Evolutionary conservation across 1,140 invertebrate genomes (phyloP), one percentile per base, ranked within the genome.

Genomic region (Maconellicoccus hirsutus): DNA sequence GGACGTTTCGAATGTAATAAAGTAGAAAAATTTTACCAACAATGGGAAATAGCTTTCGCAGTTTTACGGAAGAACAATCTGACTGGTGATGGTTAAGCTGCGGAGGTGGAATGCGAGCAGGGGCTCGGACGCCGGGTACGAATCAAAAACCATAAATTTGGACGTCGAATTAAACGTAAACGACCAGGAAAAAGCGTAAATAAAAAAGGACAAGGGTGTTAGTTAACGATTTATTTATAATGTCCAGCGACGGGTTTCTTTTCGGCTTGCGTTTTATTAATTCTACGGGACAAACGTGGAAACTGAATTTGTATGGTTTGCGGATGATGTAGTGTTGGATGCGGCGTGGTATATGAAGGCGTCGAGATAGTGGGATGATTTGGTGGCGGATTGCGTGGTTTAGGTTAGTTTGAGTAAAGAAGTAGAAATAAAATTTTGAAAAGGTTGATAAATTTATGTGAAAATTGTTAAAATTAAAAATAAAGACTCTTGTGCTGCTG

Each of bases 41-140:
- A 52, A 16, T 52, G 42, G 42, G 42, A 52, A 52, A 52, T 52
- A 14, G 42, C 42, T 6, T 52, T 52, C 16, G n/a, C 42, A 52
- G 42, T 52, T 52, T 52, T 52, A 52, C 42, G 42, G 42, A 52
- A 52, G 42, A 52, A 52, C 42, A 52, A 52, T 52, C 42, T 52
- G 42, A 52, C 42, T 52, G 42, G 3, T 4, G 29, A 52, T 52
- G 42, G 42, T 52, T 52, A 52, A 52, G 42, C 42, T 52, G 42
- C n/a, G 6, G 14, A 6, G 42, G 42, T 52, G 16, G 2, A 19
- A 8, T 4, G 42, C 16, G 42, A 3, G 6, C n/a, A 16, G 6
- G 42, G 10, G 16, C n/a, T 4, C n/a, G 42, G 10, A 14, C 6
- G n/a, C 10, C 42, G 3, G 42, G 42, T 52, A 52, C 42, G 42